A percentile compares a stretch with the other conserved stretches of the same genome.
Evolutionary conservation across 2,888 invertebrate species (phyloP).

Genomic region (Amphipoea lucens): DNA sequence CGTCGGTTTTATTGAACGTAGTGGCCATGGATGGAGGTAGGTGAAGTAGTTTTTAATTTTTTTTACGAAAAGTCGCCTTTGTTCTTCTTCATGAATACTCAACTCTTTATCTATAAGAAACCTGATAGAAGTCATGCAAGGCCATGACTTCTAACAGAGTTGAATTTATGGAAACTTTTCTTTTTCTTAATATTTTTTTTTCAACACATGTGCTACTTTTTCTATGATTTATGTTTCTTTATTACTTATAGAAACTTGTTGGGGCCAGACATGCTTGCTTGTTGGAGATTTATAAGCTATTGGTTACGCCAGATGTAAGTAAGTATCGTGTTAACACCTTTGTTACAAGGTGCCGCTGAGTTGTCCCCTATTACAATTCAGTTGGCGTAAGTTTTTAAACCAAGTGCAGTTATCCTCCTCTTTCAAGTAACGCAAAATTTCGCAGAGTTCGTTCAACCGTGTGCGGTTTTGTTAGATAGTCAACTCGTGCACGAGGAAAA

Average conservation of each 20-base stretch:
- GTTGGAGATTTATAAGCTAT: conserved; percentile 19
- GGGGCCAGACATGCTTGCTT: not conserved
- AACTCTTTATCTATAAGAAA: not conserved
- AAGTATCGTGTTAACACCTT: not conserved
- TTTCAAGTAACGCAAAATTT: not conserved
- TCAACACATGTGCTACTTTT: conserved; percentile 16
- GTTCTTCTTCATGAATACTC: not conserved
- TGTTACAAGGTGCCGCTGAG: not conserved
- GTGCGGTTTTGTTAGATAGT: conserved; percentile 29
- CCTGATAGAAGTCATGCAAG: not conserved
- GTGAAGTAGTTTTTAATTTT: not conserved
- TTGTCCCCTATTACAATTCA: conserved; percentile 25
- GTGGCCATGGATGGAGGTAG: not conserved
- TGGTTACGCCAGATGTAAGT: conserved; percentile 5
- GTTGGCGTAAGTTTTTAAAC: not conserved
- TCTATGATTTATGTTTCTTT: conserved; percentile 30
- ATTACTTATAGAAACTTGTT: conserved; percentile 6
- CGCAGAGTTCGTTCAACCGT: conserved; percentile 29
- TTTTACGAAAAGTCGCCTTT: not conserved
- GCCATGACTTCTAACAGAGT: not conserved
- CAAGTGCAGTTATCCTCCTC: not conserved
- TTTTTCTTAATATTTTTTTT: not conserved
- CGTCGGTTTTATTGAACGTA: not conserved
- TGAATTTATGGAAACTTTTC: not conserved
- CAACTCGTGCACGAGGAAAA: conserved; percentile 28